Evolutionary conservation across 1,140 invertebrate genomes (phyloP).

Genomic region (Procambarus clarkii): DNA sequence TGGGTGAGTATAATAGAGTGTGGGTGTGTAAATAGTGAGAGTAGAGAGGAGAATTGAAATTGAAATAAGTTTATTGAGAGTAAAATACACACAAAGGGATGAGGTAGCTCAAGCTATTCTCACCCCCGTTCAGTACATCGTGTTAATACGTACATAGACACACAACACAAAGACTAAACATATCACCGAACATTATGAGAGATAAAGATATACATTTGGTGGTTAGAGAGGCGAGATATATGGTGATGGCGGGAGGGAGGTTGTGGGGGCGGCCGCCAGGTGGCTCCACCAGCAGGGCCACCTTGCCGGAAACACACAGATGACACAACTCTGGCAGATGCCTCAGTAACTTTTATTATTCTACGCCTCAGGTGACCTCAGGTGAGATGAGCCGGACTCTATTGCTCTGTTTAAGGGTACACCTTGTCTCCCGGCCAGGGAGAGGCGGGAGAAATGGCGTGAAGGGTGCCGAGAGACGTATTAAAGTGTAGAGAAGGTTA

Average conservation of each 20-base stretch:
- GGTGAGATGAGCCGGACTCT: constrained; percentile 19
- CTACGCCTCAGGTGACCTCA: constrained; percentile 58
- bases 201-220: too few relatives aligned
- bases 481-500: constrained; percentile 20
- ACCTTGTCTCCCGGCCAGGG: not conserved
- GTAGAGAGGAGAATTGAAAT: too few relatives aligned
- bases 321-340: constrained; percentile 60
- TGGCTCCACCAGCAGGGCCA: constrained; percentile 56
- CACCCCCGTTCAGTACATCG: too few relatives aligned
- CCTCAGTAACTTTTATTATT: constrained; percentile 45
- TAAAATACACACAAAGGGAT: too few relatives aligned
- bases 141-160: too few relatives aligned
- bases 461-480: not conserved
- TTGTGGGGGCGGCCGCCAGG: constrained; percentile 25
- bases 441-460: too few relatives aligned
- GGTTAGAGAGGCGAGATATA: not conserved
- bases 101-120: too few relatives aligned
- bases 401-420: not conserved
- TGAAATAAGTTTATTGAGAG: too few relatives aligned
- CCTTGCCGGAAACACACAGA: constrained; percentile 68
- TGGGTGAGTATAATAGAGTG: too few relatives aligned
- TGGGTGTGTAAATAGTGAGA: too few relatives aligned
- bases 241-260: not conserved
- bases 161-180: too few relatives aligned
- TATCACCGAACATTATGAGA: too few relatives aligned